Evolutionary conservation across 2,797 vertebrate genomes (phyloP).

Genomic region (Alexandromys oeconomus): DNA sequence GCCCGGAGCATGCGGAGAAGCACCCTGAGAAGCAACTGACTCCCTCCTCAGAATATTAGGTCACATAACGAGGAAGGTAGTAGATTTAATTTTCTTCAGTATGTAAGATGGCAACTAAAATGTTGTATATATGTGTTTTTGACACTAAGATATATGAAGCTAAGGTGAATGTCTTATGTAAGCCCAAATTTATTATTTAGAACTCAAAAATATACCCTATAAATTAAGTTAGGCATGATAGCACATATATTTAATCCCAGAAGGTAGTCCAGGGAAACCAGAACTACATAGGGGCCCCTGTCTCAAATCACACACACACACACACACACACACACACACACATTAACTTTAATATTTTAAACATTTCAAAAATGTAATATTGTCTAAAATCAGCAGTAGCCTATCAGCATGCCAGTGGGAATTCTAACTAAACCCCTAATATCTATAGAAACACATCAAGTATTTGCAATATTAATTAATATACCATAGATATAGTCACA

Average conservation of each 20-base stretch:
- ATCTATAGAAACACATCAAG: background rate
- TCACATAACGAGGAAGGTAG: background rate
- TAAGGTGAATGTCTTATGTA: fast-evolving
- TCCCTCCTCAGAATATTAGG: background rate
- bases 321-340: background rate
- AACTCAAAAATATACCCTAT: background rate
- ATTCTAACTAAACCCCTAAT: slow-evolving; percentile 1
- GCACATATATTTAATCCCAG: background rate
- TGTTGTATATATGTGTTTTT: background rate
- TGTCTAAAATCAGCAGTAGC: slow-evolving; percentile 15
- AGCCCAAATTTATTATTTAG: background rate
- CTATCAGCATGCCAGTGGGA: background rate
- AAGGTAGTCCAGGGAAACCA: background rate
- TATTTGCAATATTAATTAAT: background rate
- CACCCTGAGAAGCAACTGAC: background rate
- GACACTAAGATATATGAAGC: background rate
- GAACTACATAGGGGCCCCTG: background rate
- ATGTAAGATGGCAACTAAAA: background rate
- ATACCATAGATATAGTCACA: too few species aligned
- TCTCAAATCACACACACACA: background rate
- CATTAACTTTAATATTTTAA: background rate
- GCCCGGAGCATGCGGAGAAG: slow-evolving; percentile 34
- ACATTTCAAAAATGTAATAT: background rate
- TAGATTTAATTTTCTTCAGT: background rate
- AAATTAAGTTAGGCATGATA: background rate